Conservation (phyloP, 2,888 invertebrate genomes). For the Euplexia lucipara region DNA sequence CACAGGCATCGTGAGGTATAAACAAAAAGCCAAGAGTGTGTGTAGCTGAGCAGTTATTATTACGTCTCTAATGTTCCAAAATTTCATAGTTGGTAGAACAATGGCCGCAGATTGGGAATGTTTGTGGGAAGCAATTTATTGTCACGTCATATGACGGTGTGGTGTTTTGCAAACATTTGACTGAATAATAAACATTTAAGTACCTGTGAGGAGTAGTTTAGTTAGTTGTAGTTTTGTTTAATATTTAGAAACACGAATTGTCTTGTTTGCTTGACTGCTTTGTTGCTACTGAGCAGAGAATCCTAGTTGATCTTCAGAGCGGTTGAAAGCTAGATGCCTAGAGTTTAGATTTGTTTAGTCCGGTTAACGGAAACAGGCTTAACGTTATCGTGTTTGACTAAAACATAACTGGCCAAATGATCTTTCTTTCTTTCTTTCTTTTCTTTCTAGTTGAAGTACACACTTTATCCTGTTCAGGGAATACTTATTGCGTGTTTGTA, state of each 20-base stretch:
- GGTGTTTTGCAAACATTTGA: conserved; percentile 70
- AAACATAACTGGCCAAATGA: no score
- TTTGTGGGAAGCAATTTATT: conserved; percentile 71
- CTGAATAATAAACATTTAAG: conserved; percentile 61
- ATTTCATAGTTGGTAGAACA: conserved; percentile 69
- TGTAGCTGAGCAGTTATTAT: conserved; percentile 45
- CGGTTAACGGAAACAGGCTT: no score
- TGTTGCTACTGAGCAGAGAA: no score
- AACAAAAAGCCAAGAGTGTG: conserved; percentile 31
- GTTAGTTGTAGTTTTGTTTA: conserved; percentile 23
- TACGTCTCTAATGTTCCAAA: conserved; percentile 60
- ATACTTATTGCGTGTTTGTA: not conserved
- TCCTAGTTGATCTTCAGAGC: not conserved
- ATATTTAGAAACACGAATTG: conserved; percentile 4
- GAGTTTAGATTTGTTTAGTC: no score
- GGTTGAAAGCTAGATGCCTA: no score
- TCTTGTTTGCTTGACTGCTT: not conserved
- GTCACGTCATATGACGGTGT: conserved; percentile 60
- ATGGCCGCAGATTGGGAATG: conserved; percentile 65
- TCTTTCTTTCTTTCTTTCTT: no score
- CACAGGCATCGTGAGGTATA: conserved; percentile 25
- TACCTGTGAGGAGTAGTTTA: conserved; percentile 27
- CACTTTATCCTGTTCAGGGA: not conserved
- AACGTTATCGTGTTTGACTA: no score
- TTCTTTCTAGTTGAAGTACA: no score